Conservation (phyloP, 1,140 invertebrate species). For the Macrobrachium nipponense region DNA sequence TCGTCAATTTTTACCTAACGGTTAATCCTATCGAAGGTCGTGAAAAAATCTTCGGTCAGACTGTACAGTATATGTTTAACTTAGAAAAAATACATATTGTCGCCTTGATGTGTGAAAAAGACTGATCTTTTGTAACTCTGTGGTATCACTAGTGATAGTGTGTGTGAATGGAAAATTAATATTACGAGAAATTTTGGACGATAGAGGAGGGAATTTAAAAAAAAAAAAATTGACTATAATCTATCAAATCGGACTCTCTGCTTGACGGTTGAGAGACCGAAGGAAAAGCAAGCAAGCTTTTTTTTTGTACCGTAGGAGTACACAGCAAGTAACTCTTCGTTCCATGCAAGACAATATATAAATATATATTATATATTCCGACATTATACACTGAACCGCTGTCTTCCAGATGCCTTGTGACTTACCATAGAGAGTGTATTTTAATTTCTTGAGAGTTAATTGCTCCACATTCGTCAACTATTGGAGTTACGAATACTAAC, state of each 20-base stretch:
- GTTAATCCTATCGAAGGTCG: too few relatives aligned
- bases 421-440: slow-evolving; percentile 60
- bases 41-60: too few relatives aligned
- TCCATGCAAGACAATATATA: background rate
- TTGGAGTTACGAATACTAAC: slow-evolving; percentile 49
- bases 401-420: slow-evolving; percentile 61
- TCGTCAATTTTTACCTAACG: too few relatives aligned
- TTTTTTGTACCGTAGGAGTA: slow-evolving; percentile 16
- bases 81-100: slow-evolving; percentile 33
- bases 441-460: slow-evolving; percentile 43
- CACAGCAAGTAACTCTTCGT: slow-evolving; percentile 31
- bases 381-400: slow-evolving; percentile 61
- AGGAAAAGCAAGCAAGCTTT: too few relatives aligned
- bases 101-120: slow-evolving; percentile 35
- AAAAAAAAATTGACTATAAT: background rate
- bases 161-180: slow-evolving; percentile 45
- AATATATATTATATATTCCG: slow-evolving; percentile 51
- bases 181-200: too few relatives aligned
- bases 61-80: slow-evolving; percentile 54
- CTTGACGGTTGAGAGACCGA: too few relatives aligned
- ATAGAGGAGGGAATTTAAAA: too few relatives aligned
- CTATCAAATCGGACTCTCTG: background rate
- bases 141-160: slow-evolving; percentile 59
- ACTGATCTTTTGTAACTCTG: slow-evolving; percentile 41
- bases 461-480: slow-evolving; percentile 35